Evolutionary conservation across 2,888 invertebrate genomes (phyloP), one percentile per base, ranked within the genome.

Genomic region (Gymnosoma rotundatum): DNA sequence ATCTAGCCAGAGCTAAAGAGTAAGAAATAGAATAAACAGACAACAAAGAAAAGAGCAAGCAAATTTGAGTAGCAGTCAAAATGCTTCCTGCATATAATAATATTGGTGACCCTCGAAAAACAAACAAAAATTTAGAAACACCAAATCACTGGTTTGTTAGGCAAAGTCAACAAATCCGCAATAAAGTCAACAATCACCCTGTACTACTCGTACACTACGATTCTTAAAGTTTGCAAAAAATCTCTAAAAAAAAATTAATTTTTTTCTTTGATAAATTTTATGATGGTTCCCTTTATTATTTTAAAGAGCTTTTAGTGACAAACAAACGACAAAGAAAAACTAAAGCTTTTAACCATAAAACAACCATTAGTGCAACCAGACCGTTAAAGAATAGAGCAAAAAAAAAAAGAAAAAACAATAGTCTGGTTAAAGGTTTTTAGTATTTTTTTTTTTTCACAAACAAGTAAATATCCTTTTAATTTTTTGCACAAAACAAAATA

Each of bases 331-430:
- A n/a, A 50, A 56, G n/a, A n/a, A 56, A 67, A 74, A 56, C 16
- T 61, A 21, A 36, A 61, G 38, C 14, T 74, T 74, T 81, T 63
- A 50, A 56, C 69, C 56, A 63, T 63, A 74, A 75, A 81, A 69
- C 63, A 69, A 63, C 69, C 54, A 81, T 81, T 75, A 80, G 48
- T 38, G 45, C 63, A 60, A 69, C 66, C 56, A 80, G 69, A 63
- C 69, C 56, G 42, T 36, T 61, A 25, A 48, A 14, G 21, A 48
- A 56, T 66, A 48, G 14, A 14, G 18, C 9, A 60, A 64, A 78
- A 73, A 42, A 64, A 25, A 25, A 25, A 25, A 1, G 4, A 25
- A 25, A 25, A 25, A 25, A 25, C 25, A 25, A 14, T 10, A 16
- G 78, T 64, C 63, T 72, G 56, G 56, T 58, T 72, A 64, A 63